Percentiles rank a stretch among this genome's conserved stretches.
Evolutionary conservation across 2,797 vertebrate genomes (phyloP).

Genomic region (Artibeus lituratus): DNA sequence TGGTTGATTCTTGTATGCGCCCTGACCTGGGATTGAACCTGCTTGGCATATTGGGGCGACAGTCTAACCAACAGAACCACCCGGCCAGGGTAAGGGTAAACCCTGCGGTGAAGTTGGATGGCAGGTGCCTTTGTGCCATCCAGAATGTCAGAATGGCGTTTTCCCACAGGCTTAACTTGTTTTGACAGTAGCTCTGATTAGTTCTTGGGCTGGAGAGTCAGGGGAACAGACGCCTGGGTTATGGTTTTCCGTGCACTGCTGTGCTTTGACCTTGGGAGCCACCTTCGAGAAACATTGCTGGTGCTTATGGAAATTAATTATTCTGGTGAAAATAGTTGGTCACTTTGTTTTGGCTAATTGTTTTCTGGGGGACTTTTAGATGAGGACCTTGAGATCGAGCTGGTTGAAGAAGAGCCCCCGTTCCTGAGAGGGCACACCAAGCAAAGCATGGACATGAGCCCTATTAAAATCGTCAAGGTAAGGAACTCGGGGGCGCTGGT

Average conservation of each 20-base stretch:
- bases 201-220: not conserved
- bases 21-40: not conserved
- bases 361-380: constrained; percentile 81
- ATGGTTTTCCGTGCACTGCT: constrained; percentile 1
- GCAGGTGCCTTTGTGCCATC: not conserved
- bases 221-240: not conserved
- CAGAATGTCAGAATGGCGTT: not conserved
- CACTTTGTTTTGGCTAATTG: not conserved
- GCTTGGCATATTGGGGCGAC: not conserved
- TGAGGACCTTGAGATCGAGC: constrained; percentile 97
- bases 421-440: constrained; percentile 98
- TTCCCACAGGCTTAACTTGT: not conserved
- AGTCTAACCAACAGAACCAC: not conserved
- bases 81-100: not conserved
- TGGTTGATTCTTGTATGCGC: not conserved
- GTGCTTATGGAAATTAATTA: not conserved
- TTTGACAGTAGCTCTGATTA: not conserved
- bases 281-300: not conserved
- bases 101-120: not conserved
- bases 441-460: constrained; percentile 99
- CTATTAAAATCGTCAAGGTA: constrained; percentile 99
- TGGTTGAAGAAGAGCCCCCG: constrained; percentile 97
- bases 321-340: not conserved
- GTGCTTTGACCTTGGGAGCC: not conserved
- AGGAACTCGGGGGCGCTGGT: not conserved